Base-by-base conservation (phyloP, 1,140 invertebrate species). In the Wasmannia auropunctata region DNA sequence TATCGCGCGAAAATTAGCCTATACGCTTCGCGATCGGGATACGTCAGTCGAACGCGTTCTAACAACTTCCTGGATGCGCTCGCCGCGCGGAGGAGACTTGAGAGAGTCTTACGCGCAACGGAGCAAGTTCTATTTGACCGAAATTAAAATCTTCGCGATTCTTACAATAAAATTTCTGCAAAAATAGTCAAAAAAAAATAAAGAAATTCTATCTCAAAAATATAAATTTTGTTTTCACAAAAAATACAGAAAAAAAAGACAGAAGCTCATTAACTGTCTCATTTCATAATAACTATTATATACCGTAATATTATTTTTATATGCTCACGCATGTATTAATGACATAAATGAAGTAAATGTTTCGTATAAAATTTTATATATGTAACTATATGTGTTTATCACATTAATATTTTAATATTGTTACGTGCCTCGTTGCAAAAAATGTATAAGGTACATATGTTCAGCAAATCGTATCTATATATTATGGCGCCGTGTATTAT, bases 1-100 rank as follows among this genome's bases (percentile, higher is more conserved):
- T 83, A 74, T 8, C 72, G 72, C 56, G 60, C 58, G 31, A 77
- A 85, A 85, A 85, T 75, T 63, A 80, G 46, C 62, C 19, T 28
- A 22, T 43, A 77, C 34, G n/a, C 46, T 54, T 79, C 19, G n/a
- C n/a, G 25, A 46, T 25, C 25, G 31, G 14, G 25, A 56, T 60
- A 69, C 40, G 31, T 31, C 54, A 6, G 10, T 28, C 46, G 34
- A 63, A 63, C 58, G 34, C 14, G 43, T 37, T 63, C 58, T 74
- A 76, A 85, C 43, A 37, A 86, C 51, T 67, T 79, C 62, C 74
- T 37, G 56, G n/a, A 85, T 16, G 16, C 43, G 58, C 28, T 28
- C 19, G 22, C 22, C 31, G 49, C 37, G n/a, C 19, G 14, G 19
- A 28, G 2, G 22, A 40, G 31, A 14, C 22, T 28, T 11, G n/a